phyloP scores from a whole-genome alignment of 1,140 invertebrate species.

The Drosophila sp. region DNA sequence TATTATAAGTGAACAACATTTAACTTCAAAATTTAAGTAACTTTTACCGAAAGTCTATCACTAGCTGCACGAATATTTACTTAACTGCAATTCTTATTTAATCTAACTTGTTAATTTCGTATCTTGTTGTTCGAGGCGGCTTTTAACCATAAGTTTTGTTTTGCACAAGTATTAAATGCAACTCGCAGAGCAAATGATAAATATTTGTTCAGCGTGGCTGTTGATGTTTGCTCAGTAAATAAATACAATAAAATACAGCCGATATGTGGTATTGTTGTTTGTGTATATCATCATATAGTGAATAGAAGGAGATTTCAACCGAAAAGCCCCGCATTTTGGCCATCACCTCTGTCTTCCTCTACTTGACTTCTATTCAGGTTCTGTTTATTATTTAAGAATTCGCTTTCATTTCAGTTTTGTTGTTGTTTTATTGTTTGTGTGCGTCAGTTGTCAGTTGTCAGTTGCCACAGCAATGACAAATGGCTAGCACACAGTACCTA shows the following conservation, averaged over 20 bases:
- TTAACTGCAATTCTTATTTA: not conserved
- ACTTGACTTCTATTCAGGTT: constrained; percentile 9
- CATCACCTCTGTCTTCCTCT: not conserved
- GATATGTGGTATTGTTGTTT: constrained; percentile 14
- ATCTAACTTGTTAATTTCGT: constrained; percentile 10
- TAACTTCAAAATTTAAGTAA: too few species aligned
- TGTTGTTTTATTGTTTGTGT: constrained; percentile 42
- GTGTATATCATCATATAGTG: too few species aligned
- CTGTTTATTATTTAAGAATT: constrained; percentile 62
- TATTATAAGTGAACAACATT: too few species aligned
- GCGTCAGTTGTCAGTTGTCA: constrained; percentile 16
- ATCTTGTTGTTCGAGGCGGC: not conserved
- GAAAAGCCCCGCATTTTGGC: not conserved
- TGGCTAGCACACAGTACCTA: not conserved
- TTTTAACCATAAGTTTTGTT: too few species aligned
- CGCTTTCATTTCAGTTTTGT: constrained; percentile 42
- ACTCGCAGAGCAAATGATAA: constrained; percentile 54
- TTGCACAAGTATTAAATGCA: constrained; percentile 1
- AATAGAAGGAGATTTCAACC: constrained; percentile 17
- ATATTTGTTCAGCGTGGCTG: constrained; percentile 58
- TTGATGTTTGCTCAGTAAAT: constrained; percentile 64
- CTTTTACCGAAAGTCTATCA: too few species aligned
- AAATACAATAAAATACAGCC: constrained; percentile 66
- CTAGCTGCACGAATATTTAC: too few species aligned
- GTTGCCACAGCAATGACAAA: constrained; percentile 43